phyloP scores from a whole-genome alignment of 1,140 invertebrate genomes.

The Nephotettix cincticeps region DNA sequence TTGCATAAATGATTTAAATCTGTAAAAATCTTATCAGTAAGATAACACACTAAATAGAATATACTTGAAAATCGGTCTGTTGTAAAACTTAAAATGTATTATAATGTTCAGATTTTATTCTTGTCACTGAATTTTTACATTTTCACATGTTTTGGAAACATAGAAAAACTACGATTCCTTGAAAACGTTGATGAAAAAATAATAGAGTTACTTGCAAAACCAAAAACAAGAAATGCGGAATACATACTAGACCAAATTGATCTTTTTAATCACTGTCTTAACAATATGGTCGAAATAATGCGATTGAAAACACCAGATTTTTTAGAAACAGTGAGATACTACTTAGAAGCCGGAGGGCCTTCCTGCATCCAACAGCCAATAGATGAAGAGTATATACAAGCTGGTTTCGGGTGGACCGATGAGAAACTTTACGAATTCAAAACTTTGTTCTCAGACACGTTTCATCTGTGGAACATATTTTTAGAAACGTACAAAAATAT shows the following conservation, averaged over 20 bases:
- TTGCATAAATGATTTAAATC: no score
- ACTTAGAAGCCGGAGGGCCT: background rate
- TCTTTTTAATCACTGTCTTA: background rate
- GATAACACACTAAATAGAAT: no score
- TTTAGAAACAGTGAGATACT: background rate
- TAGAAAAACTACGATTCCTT: background rate
- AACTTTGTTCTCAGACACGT: background rate
- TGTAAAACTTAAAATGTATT: no score
- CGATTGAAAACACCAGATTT: background rate
- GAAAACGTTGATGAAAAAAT: background rate
- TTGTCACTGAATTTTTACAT: background rate
- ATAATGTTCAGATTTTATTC: no score
- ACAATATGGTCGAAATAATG: background rate
- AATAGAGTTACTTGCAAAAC: background rate
- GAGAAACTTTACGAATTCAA: background rate
- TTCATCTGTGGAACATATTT: background rate
- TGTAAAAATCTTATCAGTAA: no score
- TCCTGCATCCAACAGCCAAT: background rate
- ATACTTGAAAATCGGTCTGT: no score
- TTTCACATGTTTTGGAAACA: background rate
- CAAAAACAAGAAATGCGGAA: background rate
- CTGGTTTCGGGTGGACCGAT: background rate
- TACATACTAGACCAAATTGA: conserved; percentile 1
- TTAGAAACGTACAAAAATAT: background rate
- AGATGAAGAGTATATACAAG: background rate